Evolutionary conservation across 1,140 invertebrate species (phyloP), one percentile per base, ranked within the genome.

Genomic region (Cotesia typhae): DNA sequence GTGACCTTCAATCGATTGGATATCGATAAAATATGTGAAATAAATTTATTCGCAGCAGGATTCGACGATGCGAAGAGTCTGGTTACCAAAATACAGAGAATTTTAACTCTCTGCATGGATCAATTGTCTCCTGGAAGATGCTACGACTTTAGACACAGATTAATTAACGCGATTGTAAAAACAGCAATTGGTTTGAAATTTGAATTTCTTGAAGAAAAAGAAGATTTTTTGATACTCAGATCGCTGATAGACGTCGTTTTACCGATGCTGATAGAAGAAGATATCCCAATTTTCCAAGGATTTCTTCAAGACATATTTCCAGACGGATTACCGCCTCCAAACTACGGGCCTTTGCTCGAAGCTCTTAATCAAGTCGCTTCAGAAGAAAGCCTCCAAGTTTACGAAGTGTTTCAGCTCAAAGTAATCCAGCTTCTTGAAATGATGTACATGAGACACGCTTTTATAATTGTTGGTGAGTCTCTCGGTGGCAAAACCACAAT

Each of bases 1-100:
- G 88, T 93, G 3, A 89, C 91, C 10, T 91, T 93, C 88, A 90
- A 91, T 87, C 87, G 89, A 10, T 92, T 92, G 5, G 91, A 94
- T 81, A 88, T 90, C 73, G 86, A 88, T 7, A 85, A 89, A 79
- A 93, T 94, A 79, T 88, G 88, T 20, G 91, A 93, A 83, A 88
- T 93, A 53, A 88, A 88, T 7, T 81, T 93, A 4, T 91, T 90
- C 76, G 91, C 92, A 0, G 89, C 85, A 74, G 92, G 92, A 51
- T 93, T 93, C 79, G 78, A 87, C 0, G 83, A 89, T 70, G 90
- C 90, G 5, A 85, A 88, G 53, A 86, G 86, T 7, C 82, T 93
- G 35, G 87, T 92, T 1, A 80, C 86, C 0, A 92, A 92, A 80
- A 88, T 93, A 2, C 9, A 72, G 87, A 88, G 12, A 88, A 88